Conservation (phyloP, 1,140 invertebrate species). For the Listronotus bonariensis region DNA sequence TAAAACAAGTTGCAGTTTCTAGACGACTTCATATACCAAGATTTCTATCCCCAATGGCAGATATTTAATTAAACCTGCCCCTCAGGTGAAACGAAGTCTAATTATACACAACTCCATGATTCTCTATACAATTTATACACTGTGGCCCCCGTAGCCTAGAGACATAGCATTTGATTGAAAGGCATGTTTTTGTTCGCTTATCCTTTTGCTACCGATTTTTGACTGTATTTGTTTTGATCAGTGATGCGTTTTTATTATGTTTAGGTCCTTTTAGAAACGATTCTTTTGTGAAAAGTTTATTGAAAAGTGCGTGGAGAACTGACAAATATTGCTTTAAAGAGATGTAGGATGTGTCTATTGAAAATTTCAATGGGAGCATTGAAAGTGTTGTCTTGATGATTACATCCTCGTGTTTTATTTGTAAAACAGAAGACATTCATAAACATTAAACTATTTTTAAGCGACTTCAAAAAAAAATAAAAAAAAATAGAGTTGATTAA, state of each 20-base stretch:
- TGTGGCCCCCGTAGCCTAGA: background rate
- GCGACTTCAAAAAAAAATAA: too few relatives aligned
- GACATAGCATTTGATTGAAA: constrained; percentile 23
- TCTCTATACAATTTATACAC: constrained; percentile 30
- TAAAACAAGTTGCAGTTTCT: background rate
- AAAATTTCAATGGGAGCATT: too few relatives aligned
- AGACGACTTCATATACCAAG: background rate
- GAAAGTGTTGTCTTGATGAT: too few relatives aligned
- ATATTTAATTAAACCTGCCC: constrained; percentile 36
- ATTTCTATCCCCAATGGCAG: constrained; percentile 9
- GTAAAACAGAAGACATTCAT: too few relatives aligned
- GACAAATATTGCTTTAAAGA: too few relatives aligned
- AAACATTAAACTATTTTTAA: too few relatives aligned
- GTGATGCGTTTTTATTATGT: constrained; percentile 31
- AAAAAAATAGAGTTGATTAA: too few relatives aligned
- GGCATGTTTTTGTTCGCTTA: constrained; percentile 15
- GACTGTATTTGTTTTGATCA: constrained; percentile 18
- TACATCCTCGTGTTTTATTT: too few relatives aligned
- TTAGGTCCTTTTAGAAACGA: background rate
- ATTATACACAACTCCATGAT: constrained; percentile 32
- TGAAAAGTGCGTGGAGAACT: too few relatives aligned
- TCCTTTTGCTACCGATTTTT: constrained; percentile 13
- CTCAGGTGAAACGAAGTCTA: constrained; percentile 29
- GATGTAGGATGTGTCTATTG: too few relatives aligned
- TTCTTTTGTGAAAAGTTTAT: too few relatives aligned